These are phyloP conservation scores for Epinotia brunnichana DNA, from an alignment of 2,888 invertebrate genomes.

Conservation along the genomic window DNA sequence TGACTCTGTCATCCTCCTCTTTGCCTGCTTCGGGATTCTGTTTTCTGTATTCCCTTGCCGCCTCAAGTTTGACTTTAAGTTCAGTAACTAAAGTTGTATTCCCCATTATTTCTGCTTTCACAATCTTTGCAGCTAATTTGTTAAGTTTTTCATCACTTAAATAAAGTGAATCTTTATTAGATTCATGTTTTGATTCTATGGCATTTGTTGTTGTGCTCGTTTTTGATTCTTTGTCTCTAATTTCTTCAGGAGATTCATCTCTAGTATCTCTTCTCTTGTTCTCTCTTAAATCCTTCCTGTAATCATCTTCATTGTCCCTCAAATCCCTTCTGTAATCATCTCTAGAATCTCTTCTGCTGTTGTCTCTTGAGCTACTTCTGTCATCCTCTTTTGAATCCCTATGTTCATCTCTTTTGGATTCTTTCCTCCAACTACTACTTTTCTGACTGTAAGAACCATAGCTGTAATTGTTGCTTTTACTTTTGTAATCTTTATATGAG, in stretches of 20 bases:
- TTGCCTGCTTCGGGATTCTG: constrained; percentile 67
- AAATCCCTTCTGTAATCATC: neutral
- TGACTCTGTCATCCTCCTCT: constrained; percentile 78
- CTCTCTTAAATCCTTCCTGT: constrained; percentile 7
- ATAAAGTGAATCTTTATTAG: constrained; percentile 58
- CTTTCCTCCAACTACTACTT: constrained; percentile 61
- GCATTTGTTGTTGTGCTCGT: neutral
- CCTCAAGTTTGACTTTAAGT: constrained; percentile 89
- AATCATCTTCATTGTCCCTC: constrained; percentile 7
- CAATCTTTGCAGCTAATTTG: constrained; percentile 92
- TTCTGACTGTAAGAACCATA: constrained; percentile 45
- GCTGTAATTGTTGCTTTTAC: constrained; percentile 27
- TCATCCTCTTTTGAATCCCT: constrained; percentile 20
- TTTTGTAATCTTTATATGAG: constrained; percentile 45
- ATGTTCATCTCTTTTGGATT: constrained; percentile 43
- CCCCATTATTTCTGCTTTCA: constrained; percentile 97
- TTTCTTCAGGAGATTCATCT: constrained; percentile 5
- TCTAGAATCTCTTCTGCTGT: constrained; percentile 8
- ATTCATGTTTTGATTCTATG: neutral
- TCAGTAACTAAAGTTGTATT: constrained; percentile 87
- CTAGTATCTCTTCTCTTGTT: constrained; percentile 12
- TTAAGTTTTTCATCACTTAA: constrained; percentile 94
- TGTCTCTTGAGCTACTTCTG: constrained; percentile 13
- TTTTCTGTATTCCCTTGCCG: constrained; percentile 84
- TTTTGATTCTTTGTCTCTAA: neutral